Evolutionary conservation across 2,797 vertebrate genomes (phyloP), one percentile per base, ranked within the genome.

Genomic region (Rhinogobio ventralis): DNA sequence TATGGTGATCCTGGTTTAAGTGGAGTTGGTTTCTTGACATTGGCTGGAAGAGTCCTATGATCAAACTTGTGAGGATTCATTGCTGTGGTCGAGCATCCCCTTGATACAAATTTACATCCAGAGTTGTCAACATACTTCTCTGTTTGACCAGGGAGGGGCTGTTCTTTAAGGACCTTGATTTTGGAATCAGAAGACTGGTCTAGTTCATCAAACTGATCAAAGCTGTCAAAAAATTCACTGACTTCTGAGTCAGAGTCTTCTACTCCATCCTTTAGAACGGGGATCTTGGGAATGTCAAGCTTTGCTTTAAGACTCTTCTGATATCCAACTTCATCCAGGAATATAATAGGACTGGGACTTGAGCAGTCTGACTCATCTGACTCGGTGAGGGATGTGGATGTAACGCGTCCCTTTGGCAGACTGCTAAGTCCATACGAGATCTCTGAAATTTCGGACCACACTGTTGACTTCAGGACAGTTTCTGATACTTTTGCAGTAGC

Each of bases 201-300:
- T 73, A 97, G 90, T 73, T 99, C 98, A 91, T 99, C 98, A 82
- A 99, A 98, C 83, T 96, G 97, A 94, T 99, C 98, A 92, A 99
- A 99, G 89, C 98, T 99, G 93, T 99, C 98, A 89, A 99, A 99
- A 94, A 99, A 99, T 89, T 99, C 98, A 91, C 98, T 98, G 42
- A 99, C 95, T 96, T 99, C 98, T 8, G 98, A 99, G 91, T 99
- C 98, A 9, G 98, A 99, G 93, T 99, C 98, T 89, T 99, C 98
- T 77, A 99, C 94, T 67, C 95, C 96, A 78, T 99, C 97, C 91
- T 96, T 97, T 83, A 96, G 94, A 51, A 97, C 92, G 10, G 98
- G 98, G 75, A 99, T 96, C 94, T 98, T 97, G 69, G 98, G 98
- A 89, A 99, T 95, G 84, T 98, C 96, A 89, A 99, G 94, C 88